Conservation (phyloP, 2,797 vertebrate genomes). For the Sebastes trivittatus region DNA sequence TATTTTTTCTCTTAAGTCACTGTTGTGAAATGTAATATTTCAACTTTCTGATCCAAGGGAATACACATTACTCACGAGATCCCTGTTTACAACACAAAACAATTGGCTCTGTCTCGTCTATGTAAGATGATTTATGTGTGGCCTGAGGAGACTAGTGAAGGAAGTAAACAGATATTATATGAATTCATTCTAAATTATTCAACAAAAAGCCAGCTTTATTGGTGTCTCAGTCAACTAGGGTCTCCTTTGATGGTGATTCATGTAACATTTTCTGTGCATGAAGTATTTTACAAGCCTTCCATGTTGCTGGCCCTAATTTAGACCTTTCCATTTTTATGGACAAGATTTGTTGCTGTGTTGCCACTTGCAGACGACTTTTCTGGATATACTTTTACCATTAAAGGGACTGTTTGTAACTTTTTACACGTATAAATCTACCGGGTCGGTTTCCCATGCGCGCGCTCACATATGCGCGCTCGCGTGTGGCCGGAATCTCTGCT, state of each 20-base stretch:
- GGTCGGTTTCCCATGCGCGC: no score
- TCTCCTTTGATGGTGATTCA: constrained; percentile 14
- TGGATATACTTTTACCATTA: not conserved
- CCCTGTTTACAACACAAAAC: constrained; percentile 4
- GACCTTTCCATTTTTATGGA: not conserved
- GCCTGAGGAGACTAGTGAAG: not conserved
- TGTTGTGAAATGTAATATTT: constrained; percentile 46
- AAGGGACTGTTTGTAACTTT: not conserved
- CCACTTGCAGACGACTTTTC: not conserved
- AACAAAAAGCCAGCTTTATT: constrained; percentile 28
- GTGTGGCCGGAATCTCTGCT: no score
- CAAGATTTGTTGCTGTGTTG: not conserved
- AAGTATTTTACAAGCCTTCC: constrained; percentile 36
- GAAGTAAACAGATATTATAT: constrained; percentile 13
- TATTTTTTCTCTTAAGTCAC: constrained; percentile 23
- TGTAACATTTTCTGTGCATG: constrained; percentile 8
- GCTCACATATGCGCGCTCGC: no score
- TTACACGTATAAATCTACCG: no score
- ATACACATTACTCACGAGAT: constrained; percentile 11
- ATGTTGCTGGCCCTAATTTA: constrained; percentile 13
- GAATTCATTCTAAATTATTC: constrained; percentile 9
- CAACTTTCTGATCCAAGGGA: constrained; percentile 3
- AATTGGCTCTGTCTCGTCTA: not conserved
- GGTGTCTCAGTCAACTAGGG: not conserved
- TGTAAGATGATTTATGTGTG: constrained; percentile 13